These are phyloP conservation scores for Ichneumoninae sp. DNA, from an alignment of 2,888 invertebrate genomes.

Conservation along the genomic window DNA sequence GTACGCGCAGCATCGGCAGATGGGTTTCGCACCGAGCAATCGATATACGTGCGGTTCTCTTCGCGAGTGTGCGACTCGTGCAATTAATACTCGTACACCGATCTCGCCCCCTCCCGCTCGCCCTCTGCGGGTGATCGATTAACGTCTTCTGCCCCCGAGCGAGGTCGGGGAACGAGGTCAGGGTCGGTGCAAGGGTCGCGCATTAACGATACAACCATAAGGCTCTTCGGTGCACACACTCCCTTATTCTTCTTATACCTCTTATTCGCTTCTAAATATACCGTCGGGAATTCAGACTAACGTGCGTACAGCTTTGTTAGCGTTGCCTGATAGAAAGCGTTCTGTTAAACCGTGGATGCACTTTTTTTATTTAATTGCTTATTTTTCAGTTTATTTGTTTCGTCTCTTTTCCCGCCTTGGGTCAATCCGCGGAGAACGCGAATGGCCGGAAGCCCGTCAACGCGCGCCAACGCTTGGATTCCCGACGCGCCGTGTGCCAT, in stretches of 20 bases:
- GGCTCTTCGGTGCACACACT: constrained; percentile 1
- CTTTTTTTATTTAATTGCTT: constrained; percentile 4
- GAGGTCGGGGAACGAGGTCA: constrained; percentile 47
- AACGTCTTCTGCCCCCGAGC: constrained; percentile 27
- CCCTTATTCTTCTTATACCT: constrained; percentile 6
- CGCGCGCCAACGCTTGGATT: constrained; percentile 20
- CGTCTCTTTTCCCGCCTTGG: background rate
- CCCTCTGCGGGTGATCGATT: constrained; percentile 33
- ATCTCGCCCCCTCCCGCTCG: background rate
- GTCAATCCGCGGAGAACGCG: constrained; percentile 6
- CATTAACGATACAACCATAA: constrained; percentile 45
- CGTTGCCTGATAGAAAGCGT: constrained; percentile 5
- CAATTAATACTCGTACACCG: constrained; percentile 17
- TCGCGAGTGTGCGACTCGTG: background rate
- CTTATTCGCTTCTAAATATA: constrained; percentile 42
- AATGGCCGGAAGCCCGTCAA: constrained; percentile 31
- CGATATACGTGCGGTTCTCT: background rate
- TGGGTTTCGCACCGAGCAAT: constrained; percentile 25
- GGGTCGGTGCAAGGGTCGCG: constrained; percentile 52
- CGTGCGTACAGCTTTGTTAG: constrained; percentile 32
- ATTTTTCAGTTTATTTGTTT: background rate
- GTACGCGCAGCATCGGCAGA: constrained; percentile 4
- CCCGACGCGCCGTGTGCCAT: constrained; percentile 3
- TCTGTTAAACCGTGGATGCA: constrained; percentile 4
- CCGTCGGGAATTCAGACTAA: constrained; percentile 21